Percentiles rank a stretch among this genome's conserved stretches.
Conservation (phyloP, 2,113 vertebrate genomes). For the Oplegnathus fasciatus region DNA sequence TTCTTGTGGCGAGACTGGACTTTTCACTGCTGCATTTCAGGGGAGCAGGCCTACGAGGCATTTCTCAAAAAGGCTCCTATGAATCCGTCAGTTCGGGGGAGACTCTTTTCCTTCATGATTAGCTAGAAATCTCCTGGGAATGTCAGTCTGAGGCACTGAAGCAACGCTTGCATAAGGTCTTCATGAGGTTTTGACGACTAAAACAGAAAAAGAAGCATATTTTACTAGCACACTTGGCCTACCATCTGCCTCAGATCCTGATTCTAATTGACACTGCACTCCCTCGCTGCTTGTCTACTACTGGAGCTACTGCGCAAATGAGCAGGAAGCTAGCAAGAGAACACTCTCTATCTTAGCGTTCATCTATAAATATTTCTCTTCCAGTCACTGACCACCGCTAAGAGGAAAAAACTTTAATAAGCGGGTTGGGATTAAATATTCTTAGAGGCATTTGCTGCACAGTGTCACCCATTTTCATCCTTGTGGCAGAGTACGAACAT, state of each 20-base stretch:
- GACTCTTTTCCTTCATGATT: conserved; percentile 9
- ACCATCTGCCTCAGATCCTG: conserved; percentile 12
- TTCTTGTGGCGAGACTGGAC: conserved; percentile 90
- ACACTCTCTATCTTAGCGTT: conserved; percentile 15
- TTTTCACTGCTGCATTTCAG: conserved; percentile 80
- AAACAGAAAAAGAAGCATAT: conserved; percentile 14
- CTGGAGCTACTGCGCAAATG: not conserved
- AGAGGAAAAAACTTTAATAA: conserved; percentile 60
- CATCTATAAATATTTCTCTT: conserved; percentile 64
- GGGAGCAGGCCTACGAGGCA: conserved; percentile 52
- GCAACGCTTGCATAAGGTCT: conserved; percentile 18
- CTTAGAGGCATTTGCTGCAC: conserved; percentile 43
- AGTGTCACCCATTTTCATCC: conserved; percentile 42
- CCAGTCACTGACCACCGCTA: conserved; percentile 37
- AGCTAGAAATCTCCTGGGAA: conserved; percentile 23
- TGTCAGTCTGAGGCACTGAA: not conserved
- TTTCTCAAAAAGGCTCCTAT: conserved; percentile 43
- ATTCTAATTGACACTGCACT: not conserved
- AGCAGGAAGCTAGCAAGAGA: conserved; percentile 28
- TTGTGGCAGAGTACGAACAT: not conserved
- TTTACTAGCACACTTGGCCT: not conserved
- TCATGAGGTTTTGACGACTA: conserved; percentile 8
- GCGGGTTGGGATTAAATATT: conserved; percentile 66
- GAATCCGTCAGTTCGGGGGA: conserved; percentile 34
- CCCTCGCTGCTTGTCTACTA: not conserved